Percentiles rank a stretch among this genome's conserved stretches.
phyloP scores from a whole-genome alignment of 2,113 vertebrate genomes.

The Prolemur simus region DNA sequence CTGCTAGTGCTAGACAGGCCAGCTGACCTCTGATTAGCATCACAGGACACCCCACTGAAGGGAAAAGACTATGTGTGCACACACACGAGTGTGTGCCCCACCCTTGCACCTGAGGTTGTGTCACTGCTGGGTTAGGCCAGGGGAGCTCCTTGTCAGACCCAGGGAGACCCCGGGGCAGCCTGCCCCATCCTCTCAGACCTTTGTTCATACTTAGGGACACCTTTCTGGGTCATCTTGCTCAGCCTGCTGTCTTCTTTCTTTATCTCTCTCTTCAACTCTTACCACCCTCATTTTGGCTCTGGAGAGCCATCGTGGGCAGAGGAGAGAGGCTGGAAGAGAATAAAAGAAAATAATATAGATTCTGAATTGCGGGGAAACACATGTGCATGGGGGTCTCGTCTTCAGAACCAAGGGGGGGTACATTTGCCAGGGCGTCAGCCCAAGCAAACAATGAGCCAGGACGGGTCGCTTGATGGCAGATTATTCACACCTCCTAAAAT shows the following conservation, averaged over 20 bases:
- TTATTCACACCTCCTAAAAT: no score
- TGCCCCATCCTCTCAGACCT: neutral
- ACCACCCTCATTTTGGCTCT: neutral
- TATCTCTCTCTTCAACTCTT: neutral
- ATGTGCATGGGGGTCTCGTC: neutral
- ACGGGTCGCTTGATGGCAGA: rapidly evolving
- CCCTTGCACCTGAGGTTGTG: neutral
- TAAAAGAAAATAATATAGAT: neutral
- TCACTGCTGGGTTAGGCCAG: neutral
- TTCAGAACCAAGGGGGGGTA: neutral
- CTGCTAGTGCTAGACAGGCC: neutral
- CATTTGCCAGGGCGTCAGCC: neutral
- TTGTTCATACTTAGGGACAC: neutral
- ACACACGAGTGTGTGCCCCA: no score
- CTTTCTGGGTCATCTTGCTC: no score
- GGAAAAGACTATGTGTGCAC: neutral
- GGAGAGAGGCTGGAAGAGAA: neutral
- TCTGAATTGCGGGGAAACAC: no score
- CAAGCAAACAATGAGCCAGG: rapidly evolving
- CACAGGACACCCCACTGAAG: no score
- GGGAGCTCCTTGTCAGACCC: neutral
- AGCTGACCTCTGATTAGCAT: neutral
- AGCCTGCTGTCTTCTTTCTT: neutral
- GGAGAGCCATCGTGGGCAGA: neutral
- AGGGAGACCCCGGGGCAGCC: neutral